Percentiles rank a stretch among this genome's conserved stretches.
Evolutionary conservation across 37 sponge, comb jelly and placozoan species (phyloP).

Genomic region (Chondrosia reniformis): DNA sequence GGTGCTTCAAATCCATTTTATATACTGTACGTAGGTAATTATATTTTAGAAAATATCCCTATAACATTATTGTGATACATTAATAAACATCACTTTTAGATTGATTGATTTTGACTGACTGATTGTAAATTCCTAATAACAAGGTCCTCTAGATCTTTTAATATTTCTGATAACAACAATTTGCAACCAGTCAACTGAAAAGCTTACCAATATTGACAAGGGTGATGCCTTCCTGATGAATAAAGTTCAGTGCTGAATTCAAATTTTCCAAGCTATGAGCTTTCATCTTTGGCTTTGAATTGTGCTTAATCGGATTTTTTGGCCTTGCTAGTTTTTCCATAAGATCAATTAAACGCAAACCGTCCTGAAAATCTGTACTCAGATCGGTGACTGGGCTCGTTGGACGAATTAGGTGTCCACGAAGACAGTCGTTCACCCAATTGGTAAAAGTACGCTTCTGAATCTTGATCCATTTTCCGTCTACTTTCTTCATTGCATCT

Average conservation of each 20-base stretch:
- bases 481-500: slow-evolving; percentile 17
- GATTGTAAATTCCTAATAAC: no score
- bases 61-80: no score
- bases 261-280: slow-evolving; percentile 81
- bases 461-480: slow-evolving; percentile 70
- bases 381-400: slow-evolving; percentile 51
- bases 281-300: slow-evolving; percentile 48
- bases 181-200: no score
- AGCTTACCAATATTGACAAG: slow-evolving; percentile 91
- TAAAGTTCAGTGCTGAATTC: slow-evolving; percentile 57
- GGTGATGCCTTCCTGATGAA: slow-evolving; percentile 50
- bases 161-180: no score
- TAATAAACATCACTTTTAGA: no score
- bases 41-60: no score
- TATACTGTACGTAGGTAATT: no score
- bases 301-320: slow-evolving; percentile 61
- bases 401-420: slow-evolving; percentile 62
- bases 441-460: slow-evolving; percentile 86
- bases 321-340: slow-evolving; percentile 75
- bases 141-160: no score
- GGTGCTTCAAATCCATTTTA: no score
- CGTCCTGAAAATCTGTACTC: slow-evolving; percentile 77
- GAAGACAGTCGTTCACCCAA: slow-evolving; percentile 88
- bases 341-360: slow-evolving; percentile 73
- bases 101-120: no score